Percentiles rank a stretch among this genome's conserved stretches.
Evolutionary conservation across 2,113 vertebrate genomes (phyloP).

Genomic region (Ariopsis seemanni): DNA sequence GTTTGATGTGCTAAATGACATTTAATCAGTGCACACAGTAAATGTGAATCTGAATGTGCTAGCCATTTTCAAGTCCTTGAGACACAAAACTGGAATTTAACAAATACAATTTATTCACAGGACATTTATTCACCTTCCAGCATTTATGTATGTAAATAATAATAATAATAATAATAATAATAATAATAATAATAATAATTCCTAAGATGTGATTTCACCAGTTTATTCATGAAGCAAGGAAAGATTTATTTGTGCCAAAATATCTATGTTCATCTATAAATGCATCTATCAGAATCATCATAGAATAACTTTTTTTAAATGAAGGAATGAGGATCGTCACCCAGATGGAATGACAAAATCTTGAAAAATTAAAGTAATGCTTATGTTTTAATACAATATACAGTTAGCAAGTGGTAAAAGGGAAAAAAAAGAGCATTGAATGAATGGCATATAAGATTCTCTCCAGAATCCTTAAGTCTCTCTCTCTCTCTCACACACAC

Average conservation of each 20-base stretch:
- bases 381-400: not conserved
- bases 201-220: not conserved
- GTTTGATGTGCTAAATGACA: slow-evolving; percentile 58
- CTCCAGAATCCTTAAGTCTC: not conserved
- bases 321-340: not conserved
- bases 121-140: not conserved
- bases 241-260: not conserved
- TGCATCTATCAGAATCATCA: not conserved
- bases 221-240: not conserved
- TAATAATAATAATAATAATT: not conserved
- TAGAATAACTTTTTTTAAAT: not conserved
- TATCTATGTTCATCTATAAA: not conserved
- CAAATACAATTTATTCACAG: not conserved
- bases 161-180: not conserved
- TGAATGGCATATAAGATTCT: slow-evolving; percentile 5
- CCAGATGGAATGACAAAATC: not conserved
- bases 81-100: slow-evolving; percentile 24
- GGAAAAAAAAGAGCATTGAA: not conserved
- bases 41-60: slow-evolving; percentile 44
- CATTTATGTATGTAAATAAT: not conserved
- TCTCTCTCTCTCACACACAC: not conserved
- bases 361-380: not conserved
- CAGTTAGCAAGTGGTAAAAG: slow-evolving; percentile 17
- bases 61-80: slow-evolving; percentile 38
- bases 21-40: slow-evolving; percentile 62